phyloP scores from a whole-genome alignment of 2,888 invertebrate species.

The Catocala nupta region DNA sequence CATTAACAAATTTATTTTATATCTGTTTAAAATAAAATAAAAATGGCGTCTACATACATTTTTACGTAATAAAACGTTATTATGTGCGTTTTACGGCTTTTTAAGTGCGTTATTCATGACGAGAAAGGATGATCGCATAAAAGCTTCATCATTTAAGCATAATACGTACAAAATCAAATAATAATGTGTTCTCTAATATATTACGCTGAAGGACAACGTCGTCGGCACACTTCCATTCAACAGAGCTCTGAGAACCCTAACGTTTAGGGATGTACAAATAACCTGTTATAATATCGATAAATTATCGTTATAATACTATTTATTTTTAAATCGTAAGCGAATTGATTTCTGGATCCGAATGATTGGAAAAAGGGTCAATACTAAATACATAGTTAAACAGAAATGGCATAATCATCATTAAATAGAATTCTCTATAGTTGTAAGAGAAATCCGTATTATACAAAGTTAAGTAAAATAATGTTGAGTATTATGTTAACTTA shows the following conservation, averaged over 20 bases:
- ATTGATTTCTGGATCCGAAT: too few species aligned
- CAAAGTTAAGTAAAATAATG: too few species aligned
- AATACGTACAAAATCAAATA: constrained; percentile 18
- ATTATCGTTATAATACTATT: background rate
- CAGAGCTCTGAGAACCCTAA: constrained; percentile 16
- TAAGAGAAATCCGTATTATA: too few species aligned
- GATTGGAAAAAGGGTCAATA: too few species aligned
- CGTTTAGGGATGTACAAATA: constrained; percentile 23
- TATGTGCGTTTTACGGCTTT: constrained; percentile 24
- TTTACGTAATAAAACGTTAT: background rate
- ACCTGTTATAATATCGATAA: constrained; percentile 8
- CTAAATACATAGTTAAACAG: too few species aligned
- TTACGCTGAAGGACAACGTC: constrained; percentile 38
- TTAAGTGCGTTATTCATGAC: constrained; percentile 29
- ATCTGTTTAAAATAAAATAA: background rate
- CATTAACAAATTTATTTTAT: background rate
- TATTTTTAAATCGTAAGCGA: background rate
- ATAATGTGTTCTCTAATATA: constrained; percentile 28
- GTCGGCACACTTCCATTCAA: constrained; percentile 46
- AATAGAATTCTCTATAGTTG: too few species aligned
- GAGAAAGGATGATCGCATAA: constrained; percentile 17
- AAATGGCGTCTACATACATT: background rate
- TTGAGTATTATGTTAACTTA: too few species aligned
- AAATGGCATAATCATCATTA: too few species aligned
- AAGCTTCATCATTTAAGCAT: constrained; percentile 33